These are phyloP conservation scores for Caenorhabditis japonica DNA, from an alignment of 2,888 invertebrate genomes.

Conservation along the genomic window DNA sequence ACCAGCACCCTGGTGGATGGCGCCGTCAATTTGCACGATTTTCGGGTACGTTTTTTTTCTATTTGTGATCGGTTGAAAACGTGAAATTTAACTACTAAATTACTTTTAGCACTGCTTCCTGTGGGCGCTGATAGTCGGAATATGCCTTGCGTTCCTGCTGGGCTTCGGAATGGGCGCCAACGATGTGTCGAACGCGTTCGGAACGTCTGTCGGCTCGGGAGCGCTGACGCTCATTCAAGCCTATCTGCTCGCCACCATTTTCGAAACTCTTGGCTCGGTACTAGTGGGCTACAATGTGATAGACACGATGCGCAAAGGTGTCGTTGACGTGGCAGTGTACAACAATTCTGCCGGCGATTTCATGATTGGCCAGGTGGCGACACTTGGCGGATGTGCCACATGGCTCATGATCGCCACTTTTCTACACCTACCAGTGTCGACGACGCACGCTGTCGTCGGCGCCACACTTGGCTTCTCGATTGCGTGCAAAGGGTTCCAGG, in stretches of 20 bases:
- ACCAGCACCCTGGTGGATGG: slow-evolving; percentile 15
- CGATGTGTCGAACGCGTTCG: slow-evolving; percentile 98
- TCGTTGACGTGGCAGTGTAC: slow-evolving; percentile 89
- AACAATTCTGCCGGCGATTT: slow-evolving; percentile 86
- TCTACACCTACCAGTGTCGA: slow-evolving; percentile 93
- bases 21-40: slow-evolving; percentile 18
- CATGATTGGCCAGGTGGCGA: slow-evolving; percentile 91
- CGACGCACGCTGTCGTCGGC: slow-evolving; percentile 97
- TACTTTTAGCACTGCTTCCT: slow-evolving; percentile 78
- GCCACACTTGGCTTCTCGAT: slow-evolving; percentile 96
- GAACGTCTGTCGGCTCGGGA: slow-evolving; percentile 80
- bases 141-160: slow-evolving; percentile 92
- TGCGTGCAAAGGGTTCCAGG: slow-evolving; percentile 88
- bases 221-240: slow-evolving; percentile 83
- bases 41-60: slow-evolving; percentile 24
- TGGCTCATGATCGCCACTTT: slow-evolving; percentile 95
- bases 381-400: slow-evolving; percentile 87
- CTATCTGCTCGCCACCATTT: slow-evolving; percentile 93
- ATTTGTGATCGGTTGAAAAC: too few species aligned
- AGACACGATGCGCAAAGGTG: slow-evolving; percentile 97
- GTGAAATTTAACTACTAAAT: neutral
- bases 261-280: slow-evolving; percentile 94
- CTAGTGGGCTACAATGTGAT: slow-evolving; percentile 93
- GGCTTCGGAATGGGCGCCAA: slow-evolving; percentile 99
- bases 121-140: slow-evolving; percentile 91